Evolutionary conservation across 2,888 invertebrate species (phyloP).

Genomic region (Drosophila diplacantha): DNA sequence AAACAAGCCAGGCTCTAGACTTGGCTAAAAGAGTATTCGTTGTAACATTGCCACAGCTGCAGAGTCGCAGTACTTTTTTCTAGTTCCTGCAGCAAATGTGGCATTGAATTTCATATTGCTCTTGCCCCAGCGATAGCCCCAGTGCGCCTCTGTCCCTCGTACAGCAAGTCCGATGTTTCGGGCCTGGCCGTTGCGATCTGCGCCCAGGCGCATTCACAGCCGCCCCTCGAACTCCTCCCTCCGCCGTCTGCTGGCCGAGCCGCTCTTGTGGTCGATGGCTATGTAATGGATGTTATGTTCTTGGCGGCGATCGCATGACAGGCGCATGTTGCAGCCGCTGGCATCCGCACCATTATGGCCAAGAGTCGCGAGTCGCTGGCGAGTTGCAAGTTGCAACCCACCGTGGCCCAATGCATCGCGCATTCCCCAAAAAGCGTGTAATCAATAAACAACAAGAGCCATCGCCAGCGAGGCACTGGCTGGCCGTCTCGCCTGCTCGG

Average conservation of each 20-base stretch:
- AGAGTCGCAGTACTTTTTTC: conserved; percentile 48
- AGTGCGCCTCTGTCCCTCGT: conserved; percentile 17
- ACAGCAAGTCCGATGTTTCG: conserved; percentile 9
- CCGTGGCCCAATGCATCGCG: conserved; percentile 59
- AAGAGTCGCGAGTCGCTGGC: conserved; percentile 39
- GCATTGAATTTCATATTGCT: conserved; percentile 74
- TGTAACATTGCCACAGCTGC: not conserved
- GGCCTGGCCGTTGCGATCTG: conserved; percentile 11
- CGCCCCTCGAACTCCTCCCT: conserved; percentile 29
- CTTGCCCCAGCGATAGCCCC: conserved; percentile 42
- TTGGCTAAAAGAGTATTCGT: conserved; percentile 1
- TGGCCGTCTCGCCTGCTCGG: conserved; percentile 19
- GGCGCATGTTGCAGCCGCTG: conserved; percentile 73
- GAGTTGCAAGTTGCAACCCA: conserved; percentile 35
- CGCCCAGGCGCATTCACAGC: conserved; percentile 53
- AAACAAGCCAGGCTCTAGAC: not conserved
- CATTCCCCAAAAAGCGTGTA: conserved; percentile 76
- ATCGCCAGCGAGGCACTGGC: conserved; percentile 55
- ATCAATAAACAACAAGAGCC: conserved; percentile 76
- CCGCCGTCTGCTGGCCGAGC: conserved; percentile 18
- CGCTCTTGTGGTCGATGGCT: conserved; percentile 47
- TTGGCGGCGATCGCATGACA: conserved; percentile 73
- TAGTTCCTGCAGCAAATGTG: conserved; percentile 72
- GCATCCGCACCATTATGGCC: conserved; percentile 74
- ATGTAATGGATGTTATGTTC: conserved; percentile 74